Base-by-base conservation (phyloP, 2,888 invertebrate genomes). In the Lepidocyrtinus sp. region DNA sequence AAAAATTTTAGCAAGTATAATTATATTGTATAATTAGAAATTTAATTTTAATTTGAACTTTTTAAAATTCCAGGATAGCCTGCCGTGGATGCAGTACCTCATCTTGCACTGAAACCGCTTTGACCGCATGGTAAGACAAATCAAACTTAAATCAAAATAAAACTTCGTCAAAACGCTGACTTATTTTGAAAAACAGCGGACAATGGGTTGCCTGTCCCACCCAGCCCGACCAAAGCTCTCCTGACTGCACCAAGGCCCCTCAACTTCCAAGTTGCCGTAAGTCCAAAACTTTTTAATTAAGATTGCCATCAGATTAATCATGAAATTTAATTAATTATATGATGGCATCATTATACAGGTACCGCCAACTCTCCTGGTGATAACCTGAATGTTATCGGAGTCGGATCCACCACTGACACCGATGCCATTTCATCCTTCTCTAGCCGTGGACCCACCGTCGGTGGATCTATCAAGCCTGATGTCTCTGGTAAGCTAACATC, bases 171-270 rank as follows among this genome's bases (percentile, higher is more conserved):
- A n/a, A n/a, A n/a, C n/a, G n/a, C n/a, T n/a, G n/a, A n/a, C n/a
- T n/a, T n/a, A n/a, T n/a, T n/a, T n/a, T n/a, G n/a, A n/a, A n/a
- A n/a, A n/a, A n/a, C n/a, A n/a, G 82, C 17, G 82, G 75, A 2
- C 63, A 82, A 62, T 82, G 71, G 72, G 27, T 65, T 36, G 36
- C 5, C 36, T 82, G 81, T 19, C 81, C 81, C 17, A 73, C 73
- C 5, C 17, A 25, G 0, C 25, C 69, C 12, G 25, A 74, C n/a
- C 73, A 74, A 12, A 1, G 1, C 12, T 19, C 26, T 0, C 15
- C 3, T 1, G 76, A 82, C 24, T 82, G 81, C 24, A 19, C 15
- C 12, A 69, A 69, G 36, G 74, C 74, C 17, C 69, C 74, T 0
- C 45, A 46, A 17, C 19, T 81, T 12, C 45, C 68, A 0, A 1